Base-by-base conservation (phyloP, 2,113 vertebrate genomes). In the Melanocharis versteri region DNA sequence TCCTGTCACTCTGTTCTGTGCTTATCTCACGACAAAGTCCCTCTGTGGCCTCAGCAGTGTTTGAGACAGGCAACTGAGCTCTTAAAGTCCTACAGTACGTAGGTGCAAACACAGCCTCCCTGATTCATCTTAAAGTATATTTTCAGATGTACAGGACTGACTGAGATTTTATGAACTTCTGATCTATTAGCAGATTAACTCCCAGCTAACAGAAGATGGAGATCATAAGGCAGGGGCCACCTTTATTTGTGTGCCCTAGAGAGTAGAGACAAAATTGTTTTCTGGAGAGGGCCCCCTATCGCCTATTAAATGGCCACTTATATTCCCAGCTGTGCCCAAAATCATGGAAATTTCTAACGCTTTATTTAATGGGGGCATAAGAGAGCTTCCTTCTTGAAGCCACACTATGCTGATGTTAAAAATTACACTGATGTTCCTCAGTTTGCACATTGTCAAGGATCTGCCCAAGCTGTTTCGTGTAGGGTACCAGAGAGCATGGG, bases 361-460 rank as follows among this genome's bases (percentile, higher is more conserved):
- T 28, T 89, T 53, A 7, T 56, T 60, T 11, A 51, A 11, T 2
- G 2, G 7, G 1, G 5, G 2, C 15, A 23, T 8, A 26, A 15
- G 30, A 42, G 3, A 70, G 0, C 4, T 8, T 69, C 30, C 77
- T 77, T 27, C 18, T 9, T 42, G 27, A 56, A 44, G 13, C 8
- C 8, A 56, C 4, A 16, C 9, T 31, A 42, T 3, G 1, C 6
- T 65, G n/a, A 11, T 57, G 6, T 45, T n/a, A 31, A 71, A 27
- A 71, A 42, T 60, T 5, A 10, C 9, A 35, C 2, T 24, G 53
- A 56, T 73, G 71, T 76, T 50, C 27, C 22, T 8, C 16, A 35
- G 2, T 33, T 54, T 27, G 2, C 1, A 0, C 13, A 11, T 19
- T 7, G 5, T 20, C 8, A 23, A 24, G 5, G 17, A 39, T 82